phyloP scores from a whole-genome alignment of 2,797 vertebrate genomes.

The Characodon lateralis region DNA sequence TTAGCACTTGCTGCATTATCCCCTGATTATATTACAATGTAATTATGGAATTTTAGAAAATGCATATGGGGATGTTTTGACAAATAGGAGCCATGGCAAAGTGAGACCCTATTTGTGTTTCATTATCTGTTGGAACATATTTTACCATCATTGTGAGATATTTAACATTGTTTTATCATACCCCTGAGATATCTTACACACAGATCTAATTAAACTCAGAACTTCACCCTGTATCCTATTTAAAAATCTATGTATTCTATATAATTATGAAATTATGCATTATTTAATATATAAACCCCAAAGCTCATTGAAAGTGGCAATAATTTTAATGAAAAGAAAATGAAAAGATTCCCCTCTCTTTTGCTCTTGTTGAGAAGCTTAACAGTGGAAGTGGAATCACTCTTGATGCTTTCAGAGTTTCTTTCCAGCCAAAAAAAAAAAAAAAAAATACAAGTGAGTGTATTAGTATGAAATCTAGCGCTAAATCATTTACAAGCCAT shows the following conservation, averaged over 20 bases:
- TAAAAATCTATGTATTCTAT: constrained; percentile 87
- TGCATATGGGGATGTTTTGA: constrained; percentile 71
- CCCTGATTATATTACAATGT: constrained; percentile 75
- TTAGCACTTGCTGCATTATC: constrained; percentile 73
- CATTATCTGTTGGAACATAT: constrained; percentile 86
- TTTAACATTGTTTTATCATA: constrained; percentile 86
- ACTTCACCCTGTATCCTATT: constrained; percentile 83
- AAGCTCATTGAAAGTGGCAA: constrained; percentile 81
- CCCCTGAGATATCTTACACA: constrained; percentile 86
- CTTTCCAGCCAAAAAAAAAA: constrained; percentile 72
- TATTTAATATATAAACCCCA: constrained; percentile 87
- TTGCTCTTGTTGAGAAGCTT: constrained; percentile 81
- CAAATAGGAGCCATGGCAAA: constrained; percentile 78
- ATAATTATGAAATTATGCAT: constrained; percentile 88
- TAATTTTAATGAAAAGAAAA: constrained; percentile 87
- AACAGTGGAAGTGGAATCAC: constrained; percentile 76
- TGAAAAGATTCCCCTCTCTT: constrained; percentile 80
- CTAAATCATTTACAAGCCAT: constrained; percentile 75
- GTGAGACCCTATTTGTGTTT: constrained; percentile 83
- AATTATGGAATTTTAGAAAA: constrained; percentile 76
- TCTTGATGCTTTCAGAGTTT: constrained; percentile 74
- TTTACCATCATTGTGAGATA: constrained; percentile 82
- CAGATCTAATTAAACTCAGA: constrained; percentile 85
- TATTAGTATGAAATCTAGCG: constrained; percentile 81
- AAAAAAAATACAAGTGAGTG: constrained; percentile 68